A percentile compares a stretch with the other conserved stretches of the same genome.
Conservation (phyloP, 2,888 invertebrate species). For the Elegia similella region DNA sequence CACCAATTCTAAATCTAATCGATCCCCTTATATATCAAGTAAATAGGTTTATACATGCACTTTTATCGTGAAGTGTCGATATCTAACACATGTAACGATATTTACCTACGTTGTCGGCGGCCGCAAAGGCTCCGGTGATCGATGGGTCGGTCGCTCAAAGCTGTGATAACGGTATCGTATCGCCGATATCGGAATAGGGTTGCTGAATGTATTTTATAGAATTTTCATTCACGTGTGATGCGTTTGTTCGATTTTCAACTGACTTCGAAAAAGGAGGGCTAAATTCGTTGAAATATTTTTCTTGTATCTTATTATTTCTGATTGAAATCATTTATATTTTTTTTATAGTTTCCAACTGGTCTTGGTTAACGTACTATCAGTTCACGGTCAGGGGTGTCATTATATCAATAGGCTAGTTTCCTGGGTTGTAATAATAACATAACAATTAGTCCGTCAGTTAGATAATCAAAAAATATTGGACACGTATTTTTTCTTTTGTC, state of each 20-base stretch:
- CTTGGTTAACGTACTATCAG: too few relatives aligned
- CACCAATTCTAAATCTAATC: background rate
- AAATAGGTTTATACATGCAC: conserved; percentile 39
- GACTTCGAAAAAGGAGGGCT: too few relatives aligned
- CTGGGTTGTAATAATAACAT: too few relatives aligned
- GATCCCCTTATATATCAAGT: background rate
- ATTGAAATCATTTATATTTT: too few relatives aligned
- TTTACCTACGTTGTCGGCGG: conserved; percentile 60
- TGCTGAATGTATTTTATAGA: conserved; percentile 26
- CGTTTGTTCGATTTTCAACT: background rate
- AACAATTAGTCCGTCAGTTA: too few relatives aligned
- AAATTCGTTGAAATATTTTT: too few relatives aligned
- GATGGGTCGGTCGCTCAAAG: conserved; percentile 79
- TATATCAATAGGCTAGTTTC: too few relatives aligned
- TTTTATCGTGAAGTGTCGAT: conserved; percentile 74
- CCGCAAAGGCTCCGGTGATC: conserved; percentile 74
- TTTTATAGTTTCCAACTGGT: too few relatives aligned
- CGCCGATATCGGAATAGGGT: conserved; percentile 55
- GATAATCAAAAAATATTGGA: too few relatives aligned
- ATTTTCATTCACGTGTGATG: conserved; percentile 8
- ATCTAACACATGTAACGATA: conserved; percentile 72
- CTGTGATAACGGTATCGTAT: conserved; percentile 69
- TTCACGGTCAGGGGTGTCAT: too few relatives aligned
- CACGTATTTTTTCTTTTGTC: too few relatives aligned
- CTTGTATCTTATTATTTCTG: too few relatives aligned